phyloP scores from a whole-genome alignment of 2,797 vertebrate species.

The Arremon aurantiirostris region DNA sequence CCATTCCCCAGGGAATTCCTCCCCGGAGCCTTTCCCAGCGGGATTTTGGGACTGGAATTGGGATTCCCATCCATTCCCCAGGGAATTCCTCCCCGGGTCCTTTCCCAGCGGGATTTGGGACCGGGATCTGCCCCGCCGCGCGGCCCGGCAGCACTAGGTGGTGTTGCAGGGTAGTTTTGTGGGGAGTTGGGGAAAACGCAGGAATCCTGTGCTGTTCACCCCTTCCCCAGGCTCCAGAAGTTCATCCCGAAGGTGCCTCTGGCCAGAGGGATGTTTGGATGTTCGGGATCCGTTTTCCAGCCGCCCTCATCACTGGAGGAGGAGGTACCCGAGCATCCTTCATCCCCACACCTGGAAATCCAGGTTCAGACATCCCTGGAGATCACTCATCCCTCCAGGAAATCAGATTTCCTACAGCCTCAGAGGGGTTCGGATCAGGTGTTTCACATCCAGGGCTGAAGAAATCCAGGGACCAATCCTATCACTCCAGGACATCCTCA shows the following conservation, averaged over 20 bases:
- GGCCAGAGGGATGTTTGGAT: neutral
- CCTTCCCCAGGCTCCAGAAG: neutral
- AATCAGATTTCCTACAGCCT: neutral
- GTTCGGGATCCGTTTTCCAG: neutral
- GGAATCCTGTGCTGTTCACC: neutral
- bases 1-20: too few species aligned
- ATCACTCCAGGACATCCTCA: neutral
- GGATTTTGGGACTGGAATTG: too few species aligned
- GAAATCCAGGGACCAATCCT: neutral
- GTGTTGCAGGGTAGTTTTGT: conserved; percentile 16
- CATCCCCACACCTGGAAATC: accelerated
- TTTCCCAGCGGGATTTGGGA: neutral
- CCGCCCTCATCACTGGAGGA: accelerated
- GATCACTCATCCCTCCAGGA: neutral
- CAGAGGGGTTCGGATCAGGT: neutral
- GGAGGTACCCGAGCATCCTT: neutral
- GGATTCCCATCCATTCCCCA: too few species aligned
- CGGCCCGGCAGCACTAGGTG: neutral
- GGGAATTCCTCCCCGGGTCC: too few species aligned
- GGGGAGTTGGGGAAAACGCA: neutral
- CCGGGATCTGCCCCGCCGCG: accelerated
- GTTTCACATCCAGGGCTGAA: neutral
- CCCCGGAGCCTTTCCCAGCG: too few species aligned
- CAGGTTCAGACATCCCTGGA: accelerated
- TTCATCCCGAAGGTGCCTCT: accelerated